phyloP scores from a whole-genome alignment of 1,140 invertebrate species.

The Trichonephila clavata region DNA sequence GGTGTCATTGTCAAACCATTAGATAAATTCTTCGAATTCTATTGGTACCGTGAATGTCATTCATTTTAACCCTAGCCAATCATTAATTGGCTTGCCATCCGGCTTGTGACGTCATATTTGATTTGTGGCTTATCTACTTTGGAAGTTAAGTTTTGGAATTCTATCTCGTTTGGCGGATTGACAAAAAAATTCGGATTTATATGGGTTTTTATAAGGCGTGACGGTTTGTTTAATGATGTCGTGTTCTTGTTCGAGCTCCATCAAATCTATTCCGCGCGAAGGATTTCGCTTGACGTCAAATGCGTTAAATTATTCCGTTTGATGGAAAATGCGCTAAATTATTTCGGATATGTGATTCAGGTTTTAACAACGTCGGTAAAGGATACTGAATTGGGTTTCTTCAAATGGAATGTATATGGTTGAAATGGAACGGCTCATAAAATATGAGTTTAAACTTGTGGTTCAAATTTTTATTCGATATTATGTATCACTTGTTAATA shows the following conservation, averaged over 20 bases:
- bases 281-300: background rate
- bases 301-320: background rate
- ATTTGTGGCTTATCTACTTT: background rate
- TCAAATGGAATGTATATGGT: too few species aligned
- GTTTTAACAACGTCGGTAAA: too few species aligned
- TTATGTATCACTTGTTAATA: too few species aligned
- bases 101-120: background rate
- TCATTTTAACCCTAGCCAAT: background rate
- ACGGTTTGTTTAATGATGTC: background rate
- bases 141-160: background rate
- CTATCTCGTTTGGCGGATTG: background rate
- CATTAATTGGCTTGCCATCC: background rate
- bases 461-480: too few species aligned
- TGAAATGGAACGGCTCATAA: too few species aligned
- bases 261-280: background rate
- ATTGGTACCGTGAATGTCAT: background rate
- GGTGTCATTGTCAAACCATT: background rate
- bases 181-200: constrained; percentile 4
- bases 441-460: too few species aligned
- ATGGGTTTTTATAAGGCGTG: background rate
- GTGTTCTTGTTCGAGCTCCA: background rate
- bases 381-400: too few species aligned
- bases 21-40: constrained; percentile 35
- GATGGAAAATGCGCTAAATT: background rate
- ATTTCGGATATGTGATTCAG: background rate